A percentile compares a stretch with the other conserved stretches of the same genome.
Evolutionary conservation across 2,797 vertebrate genomes (phyloP).

Genomic region (Linurgus olivaceus): DNA sequence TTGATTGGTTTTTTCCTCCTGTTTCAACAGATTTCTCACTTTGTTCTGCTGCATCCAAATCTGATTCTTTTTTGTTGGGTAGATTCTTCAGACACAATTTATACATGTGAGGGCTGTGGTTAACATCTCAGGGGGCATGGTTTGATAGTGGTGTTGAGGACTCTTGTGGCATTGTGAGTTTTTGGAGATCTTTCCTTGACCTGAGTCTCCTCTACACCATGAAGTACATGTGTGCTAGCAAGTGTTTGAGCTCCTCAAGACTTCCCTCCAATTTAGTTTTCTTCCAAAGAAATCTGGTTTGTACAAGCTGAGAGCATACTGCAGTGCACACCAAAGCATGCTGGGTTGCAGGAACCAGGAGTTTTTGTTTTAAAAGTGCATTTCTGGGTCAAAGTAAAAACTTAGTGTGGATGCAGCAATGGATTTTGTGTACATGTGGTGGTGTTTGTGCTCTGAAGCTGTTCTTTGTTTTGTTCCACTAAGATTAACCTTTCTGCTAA

Average conservation of each 20-base stretch:
- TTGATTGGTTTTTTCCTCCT: neutral
- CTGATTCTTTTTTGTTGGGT: neutral
- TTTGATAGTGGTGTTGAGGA: neutral
- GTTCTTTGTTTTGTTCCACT: neutral
- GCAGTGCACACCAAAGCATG: neutral
- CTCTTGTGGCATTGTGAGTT: accelerated
- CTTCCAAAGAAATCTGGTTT: neutral
- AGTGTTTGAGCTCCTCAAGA: neutral
- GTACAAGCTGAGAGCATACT: neutral
- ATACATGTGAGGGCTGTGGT: neutral
- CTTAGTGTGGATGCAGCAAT: neutral
- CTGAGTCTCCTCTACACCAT: neutral
- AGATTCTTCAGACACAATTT: neutral
- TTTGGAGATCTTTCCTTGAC: neutral
- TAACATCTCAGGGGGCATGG: neutral
- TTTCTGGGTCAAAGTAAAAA: neutral
- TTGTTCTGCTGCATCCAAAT: neutral
- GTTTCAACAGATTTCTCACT: neutral
- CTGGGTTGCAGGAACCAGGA: neutral
- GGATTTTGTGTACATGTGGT: neutral
- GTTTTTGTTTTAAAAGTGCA: neutral
- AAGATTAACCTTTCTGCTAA: neutral
- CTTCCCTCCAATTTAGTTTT: neutral
- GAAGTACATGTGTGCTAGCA: neutral
- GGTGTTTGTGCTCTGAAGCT: neutral